Conservation (phyloP, 2,888 invertebrate species). For the Protodeltote pygarga region DNA sequence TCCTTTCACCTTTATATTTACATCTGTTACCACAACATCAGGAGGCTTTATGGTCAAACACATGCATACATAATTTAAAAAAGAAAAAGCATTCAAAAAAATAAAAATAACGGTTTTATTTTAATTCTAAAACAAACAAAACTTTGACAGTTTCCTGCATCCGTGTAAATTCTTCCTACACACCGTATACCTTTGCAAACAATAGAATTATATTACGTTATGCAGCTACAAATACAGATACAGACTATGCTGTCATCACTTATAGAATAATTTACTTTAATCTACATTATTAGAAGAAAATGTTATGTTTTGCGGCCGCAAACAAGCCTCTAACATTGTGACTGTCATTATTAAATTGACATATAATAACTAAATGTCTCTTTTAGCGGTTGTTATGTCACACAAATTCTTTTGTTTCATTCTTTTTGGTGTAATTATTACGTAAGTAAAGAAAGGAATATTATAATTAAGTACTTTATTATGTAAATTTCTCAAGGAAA, state of each 20-base stretch:
- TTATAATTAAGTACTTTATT: no score
- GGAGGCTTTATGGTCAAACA: no score
- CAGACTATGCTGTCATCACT: no score
- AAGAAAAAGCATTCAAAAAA: no score
- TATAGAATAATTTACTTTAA: no score
- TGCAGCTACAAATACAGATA: no score
- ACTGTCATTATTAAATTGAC: conserved; percentile 11
- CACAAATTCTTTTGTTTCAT: conserved; percentile 39
- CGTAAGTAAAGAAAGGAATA: no score
- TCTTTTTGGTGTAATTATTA: neutral
- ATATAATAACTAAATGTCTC: conserved; percentile 6
- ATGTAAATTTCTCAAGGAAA: no score
- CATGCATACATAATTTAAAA: no score
- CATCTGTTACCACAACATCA: no score
- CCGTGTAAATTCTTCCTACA: conserved; percentile 19
- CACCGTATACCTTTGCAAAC: conserved; percentile 18
- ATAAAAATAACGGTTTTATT: no score
- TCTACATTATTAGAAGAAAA: conserved; percentile 14
- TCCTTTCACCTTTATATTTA: no score
- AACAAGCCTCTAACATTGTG: neutral
- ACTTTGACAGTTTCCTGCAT: conserved; percentile 14
- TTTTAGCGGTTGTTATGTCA: conserved; percentile 3
- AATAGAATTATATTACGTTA: conserved; percentile 34
- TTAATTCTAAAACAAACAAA: conserved; percentile 12
- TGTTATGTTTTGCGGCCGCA: neutral